Conservation (phyloP, 2,113 vertebrate species). For the Mormyrus iriodes region DNA sequence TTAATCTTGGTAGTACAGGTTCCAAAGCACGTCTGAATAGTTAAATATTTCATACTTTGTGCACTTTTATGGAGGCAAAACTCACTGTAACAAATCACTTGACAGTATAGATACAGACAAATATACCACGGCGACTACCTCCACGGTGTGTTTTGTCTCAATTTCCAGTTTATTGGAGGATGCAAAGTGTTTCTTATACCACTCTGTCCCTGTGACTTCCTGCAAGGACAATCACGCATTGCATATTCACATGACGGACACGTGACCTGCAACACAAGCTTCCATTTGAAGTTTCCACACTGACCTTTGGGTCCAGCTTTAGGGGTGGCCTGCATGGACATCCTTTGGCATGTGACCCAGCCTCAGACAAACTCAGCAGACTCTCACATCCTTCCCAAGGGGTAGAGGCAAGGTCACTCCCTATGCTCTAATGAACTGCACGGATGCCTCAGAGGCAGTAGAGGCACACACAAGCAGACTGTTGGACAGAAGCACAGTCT, state of each 20-base stretch:
- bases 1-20: not conserved
- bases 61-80: not conserved
- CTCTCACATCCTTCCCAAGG: constrained; percentile 46
- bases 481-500: constrained; percentile 7
- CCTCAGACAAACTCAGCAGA: constrained; percentile 45
- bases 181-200: constrained; percentile 51
- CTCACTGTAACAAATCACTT: not conserved
- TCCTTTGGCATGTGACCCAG: constrained; percentile 45
- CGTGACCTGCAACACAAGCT: constrained; percentile 13
- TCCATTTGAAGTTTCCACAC: constrained; percentile 33
- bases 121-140: constrained; percentile 40
- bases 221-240: constrained; percentile 29
- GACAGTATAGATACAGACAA: not conserved
- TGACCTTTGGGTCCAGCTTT: constrained; percentile 55
- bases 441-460: not conserved
- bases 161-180: constrained; percentile 39
- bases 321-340: constrained; percentile 47
- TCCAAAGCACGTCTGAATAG: not conserved
- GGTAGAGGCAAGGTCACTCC: not conserved
- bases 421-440: not conserved
- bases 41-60: not conserved
- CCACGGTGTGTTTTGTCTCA: constrained; percentile 42
- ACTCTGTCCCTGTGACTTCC: constrained; percentile 54
- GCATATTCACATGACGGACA: not conserved
- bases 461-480: constrained; percentile 19